Conservation (phyloP, 2,797 vertebrate genomes). For the Todus mexicanus region DNA sequence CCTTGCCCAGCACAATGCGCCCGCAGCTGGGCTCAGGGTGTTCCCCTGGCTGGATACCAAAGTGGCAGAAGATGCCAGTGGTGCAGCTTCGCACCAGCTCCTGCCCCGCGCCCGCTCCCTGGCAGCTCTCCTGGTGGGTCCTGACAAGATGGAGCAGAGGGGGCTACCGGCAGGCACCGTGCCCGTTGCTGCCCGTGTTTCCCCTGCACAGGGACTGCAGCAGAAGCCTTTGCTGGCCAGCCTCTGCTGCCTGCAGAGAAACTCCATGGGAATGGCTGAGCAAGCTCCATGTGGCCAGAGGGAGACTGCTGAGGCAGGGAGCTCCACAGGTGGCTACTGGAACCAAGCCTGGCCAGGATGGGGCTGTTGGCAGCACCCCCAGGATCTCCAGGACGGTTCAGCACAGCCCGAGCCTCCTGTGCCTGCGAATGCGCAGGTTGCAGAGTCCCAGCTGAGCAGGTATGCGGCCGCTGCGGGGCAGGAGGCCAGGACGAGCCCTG, state of each 20-base stretch:
- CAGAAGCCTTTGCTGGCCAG: neutral
- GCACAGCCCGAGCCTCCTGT: neutral
- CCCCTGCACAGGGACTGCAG: neutral
- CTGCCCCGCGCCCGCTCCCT: neutral
- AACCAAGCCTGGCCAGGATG: neutral
- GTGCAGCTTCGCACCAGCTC: neutral
- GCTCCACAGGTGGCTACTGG: neutral
- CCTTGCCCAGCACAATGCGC: neutral
- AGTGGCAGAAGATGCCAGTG: neutral
- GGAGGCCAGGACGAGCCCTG: neutral
- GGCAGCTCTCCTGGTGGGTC: neutral
- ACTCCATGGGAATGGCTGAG: neutral
- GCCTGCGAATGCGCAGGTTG: accelerated
- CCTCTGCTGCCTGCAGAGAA: neutral
- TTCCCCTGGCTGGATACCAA: neutral
- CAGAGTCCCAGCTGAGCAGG: neutral
- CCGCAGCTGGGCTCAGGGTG: neutral
- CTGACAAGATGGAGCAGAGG: too few relatives aligned
- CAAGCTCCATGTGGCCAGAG: accelerated
- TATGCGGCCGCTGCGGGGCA: accelerated
- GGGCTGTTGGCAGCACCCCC: neutral
- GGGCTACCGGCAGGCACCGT: neutral
- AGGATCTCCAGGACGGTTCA: neutral
- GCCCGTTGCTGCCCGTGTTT: neutral
- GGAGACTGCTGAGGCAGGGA: neutral